Evolutionary conservation across 2,113 vertebrate species (phyloP).

Genomic region (Ifrita kowaldi): DNA sequence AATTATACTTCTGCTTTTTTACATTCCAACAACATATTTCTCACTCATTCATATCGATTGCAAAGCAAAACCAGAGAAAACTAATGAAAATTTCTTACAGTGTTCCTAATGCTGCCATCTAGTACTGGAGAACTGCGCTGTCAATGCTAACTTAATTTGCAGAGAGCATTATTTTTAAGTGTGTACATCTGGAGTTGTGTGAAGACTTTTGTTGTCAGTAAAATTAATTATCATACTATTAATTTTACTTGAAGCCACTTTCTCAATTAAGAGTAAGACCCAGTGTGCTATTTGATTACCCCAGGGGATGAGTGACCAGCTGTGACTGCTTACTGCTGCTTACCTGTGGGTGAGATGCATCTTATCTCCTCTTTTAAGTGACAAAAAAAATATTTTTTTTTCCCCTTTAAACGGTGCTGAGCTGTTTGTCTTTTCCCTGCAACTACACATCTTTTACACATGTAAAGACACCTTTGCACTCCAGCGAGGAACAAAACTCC

Average conservation of each 20-base stretch:
- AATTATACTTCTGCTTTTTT: slow-evolving; percentile 60
- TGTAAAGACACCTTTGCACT: background rate
- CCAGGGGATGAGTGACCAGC: background rate
- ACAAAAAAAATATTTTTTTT: background rate
- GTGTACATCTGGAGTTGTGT: background rate
- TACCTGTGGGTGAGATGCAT: rapidly evolving
- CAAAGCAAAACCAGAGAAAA: slow-evolving; percentile 42
- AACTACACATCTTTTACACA: background rate
- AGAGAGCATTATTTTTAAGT: background rate
- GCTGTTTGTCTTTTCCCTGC: background rate
- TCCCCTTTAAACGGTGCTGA: background rate
- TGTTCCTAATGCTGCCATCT: background rate
- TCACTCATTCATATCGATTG: slow-evolving; percentile 50
- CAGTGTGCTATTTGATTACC: background rate
- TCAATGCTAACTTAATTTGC: background rate
- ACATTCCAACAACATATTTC: slow-evolving; percentile 60
- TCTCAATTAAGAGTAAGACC: background rate
- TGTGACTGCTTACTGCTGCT: background rate
- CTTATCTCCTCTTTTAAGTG: background rate
- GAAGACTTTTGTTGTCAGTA: background rate
- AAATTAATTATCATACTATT: background rate
- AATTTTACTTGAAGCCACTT: background rate
- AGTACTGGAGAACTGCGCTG: background rate
- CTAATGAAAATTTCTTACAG: background rate
- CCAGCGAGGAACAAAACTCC: background rate